Percentiles rank a stretch among this genome's conserved stretches.
phyloP scores from a whole-genome alignment of 2,113 vertebrate species.

The Coptodon rendalli region DNA sequence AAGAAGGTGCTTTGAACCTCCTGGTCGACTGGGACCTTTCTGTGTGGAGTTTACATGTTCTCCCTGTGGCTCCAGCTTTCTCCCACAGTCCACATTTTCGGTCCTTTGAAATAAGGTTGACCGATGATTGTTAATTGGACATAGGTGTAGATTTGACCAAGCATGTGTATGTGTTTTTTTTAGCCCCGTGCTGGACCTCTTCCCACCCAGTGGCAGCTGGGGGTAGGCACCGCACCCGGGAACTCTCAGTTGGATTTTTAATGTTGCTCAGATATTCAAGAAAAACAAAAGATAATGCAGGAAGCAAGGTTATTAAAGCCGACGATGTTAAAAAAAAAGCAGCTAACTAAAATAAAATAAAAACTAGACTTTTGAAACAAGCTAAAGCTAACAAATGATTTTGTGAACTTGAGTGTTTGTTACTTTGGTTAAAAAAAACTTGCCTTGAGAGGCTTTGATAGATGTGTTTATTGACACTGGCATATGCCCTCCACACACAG shows the following conservation, averaged over 20 bases:
- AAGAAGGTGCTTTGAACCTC: neutral
- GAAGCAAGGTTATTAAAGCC: neutral
- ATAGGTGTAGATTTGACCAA: neutral
- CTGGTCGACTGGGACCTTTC: neutral
- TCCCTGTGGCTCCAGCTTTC: neutral
- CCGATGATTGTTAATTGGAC: neutral
- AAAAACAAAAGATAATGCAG: neutral
- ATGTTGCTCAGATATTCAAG: neutral
- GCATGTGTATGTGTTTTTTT: neutral
- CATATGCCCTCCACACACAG: neutral
- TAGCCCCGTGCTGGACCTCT: neutral
- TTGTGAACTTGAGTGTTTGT: neutral
- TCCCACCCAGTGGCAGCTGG: neutral
- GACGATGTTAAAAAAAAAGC: neutral
- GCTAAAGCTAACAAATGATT: neutral
- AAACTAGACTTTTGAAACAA: neutral
- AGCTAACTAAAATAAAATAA: neutral
- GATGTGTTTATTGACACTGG: neutral
- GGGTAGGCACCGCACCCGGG: too few species aligned
- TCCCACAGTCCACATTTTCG: neutral
- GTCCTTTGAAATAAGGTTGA: neutral
- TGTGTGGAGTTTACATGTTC: neutral
- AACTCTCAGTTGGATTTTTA: neutral
- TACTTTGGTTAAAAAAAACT: neutral
- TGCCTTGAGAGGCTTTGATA: neutral